Conservation (phyloP, 2,888 invertebrate species). For the Capitulum mitella region DNA sequence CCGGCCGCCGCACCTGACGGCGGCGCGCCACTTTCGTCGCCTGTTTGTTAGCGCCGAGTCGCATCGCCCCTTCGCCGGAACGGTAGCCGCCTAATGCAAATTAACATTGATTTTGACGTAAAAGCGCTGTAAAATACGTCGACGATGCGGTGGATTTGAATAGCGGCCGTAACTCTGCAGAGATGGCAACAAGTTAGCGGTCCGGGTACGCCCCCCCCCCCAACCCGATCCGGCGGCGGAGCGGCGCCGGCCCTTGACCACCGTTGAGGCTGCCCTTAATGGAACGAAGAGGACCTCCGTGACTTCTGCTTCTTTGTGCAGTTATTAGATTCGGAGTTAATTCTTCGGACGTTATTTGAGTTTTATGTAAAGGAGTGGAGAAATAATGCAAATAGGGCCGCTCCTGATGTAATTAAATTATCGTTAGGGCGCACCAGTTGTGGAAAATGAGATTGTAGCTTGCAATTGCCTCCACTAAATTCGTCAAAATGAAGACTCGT, state of each 20-base stretch:
- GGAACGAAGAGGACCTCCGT: background rate
- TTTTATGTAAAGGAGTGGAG: constrained; percentile 22
- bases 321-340: constrained; percentile 20
- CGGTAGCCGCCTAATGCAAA: background rate
- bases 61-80: background rate
- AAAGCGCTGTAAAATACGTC: background rate
- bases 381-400: constrained; percentile 17
- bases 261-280: background rate
- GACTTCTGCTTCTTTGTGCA: constrained; percentile 17
- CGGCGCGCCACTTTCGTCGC: no score
- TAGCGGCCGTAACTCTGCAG: background rate
- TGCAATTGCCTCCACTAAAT: constrained; percentile 23
- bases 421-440: constrained; percentile 24
- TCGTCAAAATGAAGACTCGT: constrained; percentile 23
- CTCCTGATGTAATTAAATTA: constrained; percentile 23
- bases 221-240: background rate
- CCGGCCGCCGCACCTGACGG: no score
- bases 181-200: constrained; percentile 13
- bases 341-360: constrained; percentile 24
- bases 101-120: background rate
- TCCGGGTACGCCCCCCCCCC: background rate
- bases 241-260: background rate
- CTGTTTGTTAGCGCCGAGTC: background rate
- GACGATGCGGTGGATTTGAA: background rate
- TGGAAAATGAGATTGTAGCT: constrained; percentile 25